These are phyloP conservation scores for Corydoras maculifer DNA, from an alignment of 2,113 vertebrate species.

Conservation along the genomic window DNA sequence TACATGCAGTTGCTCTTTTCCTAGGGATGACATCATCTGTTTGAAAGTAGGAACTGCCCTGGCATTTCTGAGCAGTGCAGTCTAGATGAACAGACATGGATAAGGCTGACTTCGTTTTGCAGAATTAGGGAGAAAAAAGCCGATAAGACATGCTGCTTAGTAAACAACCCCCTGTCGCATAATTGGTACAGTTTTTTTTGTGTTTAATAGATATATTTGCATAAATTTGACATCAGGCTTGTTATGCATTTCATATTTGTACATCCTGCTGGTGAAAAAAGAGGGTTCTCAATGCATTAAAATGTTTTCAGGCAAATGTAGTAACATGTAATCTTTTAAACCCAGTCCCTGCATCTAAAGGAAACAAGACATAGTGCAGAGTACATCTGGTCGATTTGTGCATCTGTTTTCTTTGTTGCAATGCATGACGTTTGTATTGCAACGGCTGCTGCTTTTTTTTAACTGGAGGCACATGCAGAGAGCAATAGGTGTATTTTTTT, in stretches of 20 bases:
- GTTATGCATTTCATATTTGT: conserved; percentile 15
- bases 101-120: conserved; percentile 1
- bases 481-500: too few relatives aligned
- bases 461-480: too few relatives aligned
- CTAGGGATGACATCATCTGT: conserved; percentile 42
- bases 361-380: conserved; percentile 45
- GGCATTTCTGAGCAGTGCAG: conserved; percentile 1
- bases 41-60: conserved; percentile 29
- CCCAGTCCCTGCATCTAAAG: conserved; percentile 54
- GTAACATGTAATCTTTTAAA: conserved; percentile 60
- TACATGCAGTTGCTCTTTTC: conserved; percentile 23
- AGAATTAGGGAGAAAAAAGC: background rate
- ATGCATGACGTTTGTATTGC: background rate
- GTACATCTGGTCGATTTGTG: conserved; percentile 58
- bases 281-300: background rate
- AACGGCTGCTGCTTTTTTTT: conserved; percentile 21
- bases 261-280: background rate
- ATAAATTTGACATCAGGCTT: conserved; percentile 10
- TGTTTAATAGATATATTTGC: background rate
- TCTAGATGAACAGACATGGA: conserved; percentile 1
- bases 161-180: conserved; percentile 9
- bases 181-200: conserved; percentile 1
- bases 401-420: conserved; percentile 41
- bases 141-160: conserved; percentile 11
- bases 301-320: background rate